phyloP scores from a whole-genome alignment of 2,888 invertebrate genomes.

The Balanococcus diminutus region DNA sequence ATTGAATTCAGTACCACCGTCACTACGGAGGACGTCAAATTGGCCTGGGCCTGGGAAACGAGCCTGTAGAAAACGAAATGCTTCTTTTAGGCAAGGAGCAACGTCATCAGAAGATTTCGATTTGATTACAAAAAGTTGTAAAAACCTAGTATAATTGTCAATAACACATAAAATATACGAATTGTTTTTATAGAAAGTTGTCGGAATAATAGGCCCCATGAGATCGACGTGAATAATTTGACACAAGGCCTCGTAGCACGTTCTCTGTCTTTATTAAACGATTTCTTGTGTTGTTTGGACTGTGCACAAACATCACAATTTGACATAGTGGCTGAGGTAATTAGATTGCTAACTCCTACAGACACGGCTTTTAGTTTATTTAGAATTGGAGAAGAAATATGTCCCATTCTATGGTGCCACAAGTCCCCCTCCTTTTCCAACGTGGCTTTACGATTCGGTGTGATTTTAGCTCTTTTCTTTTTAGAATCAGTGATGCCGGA shows the following conservation, averaged over 20 bases:
- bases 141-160: no score
- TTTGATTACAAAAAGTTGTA: no score
- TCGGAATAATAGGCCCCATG: not conserved
- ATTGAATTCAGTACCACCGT: no score
- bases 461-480: not conserved
- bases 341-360: not conserved
- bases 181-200: not conserved
- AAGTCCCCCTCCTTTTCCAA: not conserved
- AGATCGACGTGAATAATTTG: not conserved
- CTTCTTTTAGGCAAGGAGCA: no score
- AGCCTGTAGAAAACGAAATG: no score
- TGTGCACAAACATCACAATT: not conserved
- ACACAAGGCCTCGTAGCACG: not conserved
- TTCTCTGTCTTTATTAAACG: not conserved
- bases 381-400: not conserved
- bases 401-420: conserved; percentile 5
- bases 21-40: no score
- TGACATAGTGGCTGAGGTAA: no score
- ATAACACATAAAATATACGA: not conserved
- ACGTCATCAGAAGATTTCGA: no score
- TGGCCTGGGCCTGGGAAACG: no score
- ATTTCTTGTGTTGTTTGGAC: not conserved
- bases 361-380: not conserved
- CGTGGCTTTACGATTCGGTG: not conserved
- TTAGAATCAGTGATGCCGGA: no score